These are phyloP conservation scores for Apocrypta bakeri DNA, from an alignment of 1,140 invertebrate genomes.

Conservation along the genomic window DNA sequence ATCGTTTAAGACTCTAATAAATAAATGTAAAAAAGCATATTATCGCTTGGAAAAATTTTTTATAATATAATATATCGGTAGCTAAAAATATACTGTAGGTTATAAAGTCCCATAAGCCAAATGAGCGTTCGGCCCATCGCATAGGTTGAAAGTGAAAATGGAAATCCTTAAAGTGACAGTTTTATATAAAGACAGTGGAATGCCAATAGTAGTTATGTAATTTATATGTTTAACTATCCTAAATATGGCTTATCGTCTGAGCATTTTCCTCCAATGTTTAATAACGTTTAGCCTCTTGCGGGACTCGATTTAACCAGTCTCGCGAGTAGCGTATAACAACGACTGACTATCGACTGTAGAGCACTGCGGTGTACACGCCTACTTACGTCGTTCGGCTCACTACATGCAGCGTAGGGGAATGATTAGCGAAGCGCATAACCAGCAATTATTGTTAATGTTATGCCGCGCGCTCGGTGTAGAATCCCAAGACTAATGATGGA, in stretches of 20 bases:
- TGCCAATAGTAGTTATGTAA: too few relatives aligned
- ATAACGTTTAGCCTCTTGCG: neutral
- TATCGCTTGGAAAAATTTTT: too few relatives aligned
- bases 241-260: too few relatives aligned
- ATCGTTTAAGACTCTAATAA: too few relatives aligned
- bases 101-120: too few relatives aligned
- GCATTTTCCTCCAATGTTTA: neutral
- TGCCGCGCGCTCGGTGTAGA: neutral
- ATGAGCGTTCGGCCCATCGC: too few relatives aligned
- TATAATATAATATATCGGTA: too few relatives aligned
- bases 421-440: slow-evolving; percentile 7
- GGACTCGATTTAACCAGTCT: neutral
- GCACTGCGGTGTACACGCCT: neutral
- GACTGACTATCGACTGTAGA: neutral
- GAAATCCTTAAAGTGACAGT: neutral
- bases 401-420: neutral
- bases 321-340: neutral
- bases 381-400: neutral
- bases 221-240: too few relatives aligned
- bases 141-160: neutral
- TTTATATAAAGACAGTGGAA: too few relatives aligned
- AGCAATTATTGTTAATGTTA: slow-evolving; percentile 27
- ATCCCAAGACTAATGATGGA: neutral
- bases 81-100: too few relatives aligned
- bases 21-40: too few relatives aligned